Conservation (phyloP, 2,113 vertebrate species). For the Ammodytes marinus region DNA sequence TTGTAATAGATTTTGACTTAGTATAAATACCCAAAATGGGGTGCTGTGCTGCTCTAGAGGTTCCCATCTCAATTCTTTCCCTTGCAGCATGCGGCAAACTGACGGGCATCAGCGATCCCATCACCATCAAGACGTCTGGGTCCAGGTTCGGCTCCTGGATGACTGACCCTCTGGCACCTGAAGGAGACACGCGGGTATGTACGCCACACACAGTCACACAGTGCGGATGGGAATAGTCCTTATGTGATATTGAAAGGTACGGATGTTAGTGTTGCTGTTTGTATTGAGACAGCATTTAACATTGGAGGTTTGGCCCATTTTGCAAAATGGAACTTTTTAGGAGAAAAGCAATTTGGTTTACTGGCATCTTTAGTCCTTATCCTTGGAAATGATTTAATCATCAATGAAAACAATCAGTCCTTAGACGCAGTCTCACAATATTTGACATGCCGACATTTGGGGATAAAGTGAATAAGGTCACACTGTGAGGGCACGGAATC, state of each 20-base stretch:
- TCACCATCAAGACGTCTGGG: constrained; percentile 96
- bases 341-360: background rate
- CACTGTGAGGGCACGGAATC: too few relatives aligned
- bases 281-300: background rate
- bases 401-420: background rate
- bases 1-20: constrained; percentile 6
- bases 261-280: background rate
- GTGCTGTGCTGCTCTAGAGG: constrained; percentile 16
- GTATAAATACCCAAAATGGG: constrained; percentile 2
- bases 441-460: background rate
- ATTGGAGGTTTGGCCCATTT: background rate
- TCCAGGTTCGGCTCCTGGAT: constrained; percentile 99
- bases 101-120: constrained; percentile 95
- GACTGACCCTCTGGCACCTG: constrained; percentile 95
- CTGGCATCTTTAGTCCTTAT: background rate
- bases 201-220: background rate
- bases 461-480: background rate
- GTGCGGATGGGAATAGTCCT: background rate
- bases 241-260: background rate
- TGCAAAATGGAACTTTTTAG: background rate
- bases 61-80: constrained; percentile 52
- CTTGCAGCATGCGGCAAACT: constrained; percentile 96
- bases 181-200: constrained; percentile 95
- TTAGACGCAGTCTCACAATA: background rate
- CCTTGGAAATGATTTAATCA: too few relatives aligned